Evolutionary conservation across 2,888 invertebrate genomes (phyloP).

Genomic region (Acheta domesticus): DNA sequence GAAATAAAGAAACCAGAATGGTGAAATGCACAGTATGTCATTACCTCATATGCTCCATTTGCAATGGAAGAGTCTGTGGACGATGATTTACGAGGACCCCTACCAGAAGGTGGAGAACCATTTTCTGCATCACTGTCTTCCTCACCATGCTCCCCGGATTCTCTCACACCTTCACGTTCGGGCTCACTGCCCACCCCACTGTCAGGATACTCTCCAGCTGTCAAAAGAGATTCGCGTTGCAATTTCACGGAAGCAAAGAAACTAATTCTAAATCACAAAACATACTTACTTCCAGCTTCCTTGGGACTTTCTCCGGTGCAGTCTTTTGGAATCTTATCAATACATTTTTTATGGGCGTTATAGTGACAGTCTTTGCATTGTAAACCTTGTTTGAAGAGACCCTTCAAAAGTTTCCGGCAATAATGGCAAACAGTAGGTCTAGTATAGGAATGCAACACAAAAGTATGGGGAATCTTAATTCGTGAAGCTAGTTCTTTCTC

Average conservation of each 20-base stretch:
- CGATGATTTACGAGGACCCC: slow-evolving; percentile 29
- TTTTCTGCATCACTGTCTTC: slow-evolving; percentile 57
- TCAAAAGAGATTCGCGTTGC: not conserved
- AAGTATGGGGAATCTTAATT: slow-evolving; percentile 88
- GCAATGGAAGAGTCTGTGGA: slow-evolving; percentile 33
- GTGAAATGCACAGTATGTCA: slow-evolving; percentile 18
- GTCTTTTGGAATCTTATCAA: slow-evolving; percentile 84
- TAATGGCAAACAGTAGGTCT: slow-evolving; percentile 93
- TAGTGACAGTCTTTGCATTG: slow-evolving; percentile 97
- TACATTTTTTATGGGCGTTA: slow-evolving; percentile 93
- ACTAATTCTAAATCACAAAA: not conserved
- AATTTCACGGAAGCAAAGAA: not conserved
- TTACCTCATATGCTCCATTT: slow-evolving; percentile 34
- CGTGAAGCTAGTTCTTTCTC: slow-evolving; percentile 64
- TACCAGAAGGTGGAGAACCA: slow-evolving; percentile 33
- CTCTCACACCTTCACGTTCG: slow-evolving; percentile 47
- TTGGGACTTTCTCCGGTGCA: slow-evolving; percentile 75
- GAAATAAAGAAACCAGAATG: not conserved
- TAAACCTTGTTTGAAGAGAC: slow-evolving; percentile 92
- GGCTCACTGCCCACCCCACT: slow-evolving; percentile 55
- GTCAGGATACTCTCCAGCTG: slow-evolving; percentile 50
- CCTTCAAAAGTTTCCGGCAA: slow-evolving; percentile 92
- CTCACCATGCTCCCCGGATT: slow-evolving; percentile 54
- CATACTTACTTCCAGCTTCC: slow-evolving; percentile 42
- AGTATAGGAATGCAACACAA: slow-evolving; percentile 94